Base-by-base conservation (phyloP, 2,888 invertebrate species). In the Ophioninae sp. region DNA sequence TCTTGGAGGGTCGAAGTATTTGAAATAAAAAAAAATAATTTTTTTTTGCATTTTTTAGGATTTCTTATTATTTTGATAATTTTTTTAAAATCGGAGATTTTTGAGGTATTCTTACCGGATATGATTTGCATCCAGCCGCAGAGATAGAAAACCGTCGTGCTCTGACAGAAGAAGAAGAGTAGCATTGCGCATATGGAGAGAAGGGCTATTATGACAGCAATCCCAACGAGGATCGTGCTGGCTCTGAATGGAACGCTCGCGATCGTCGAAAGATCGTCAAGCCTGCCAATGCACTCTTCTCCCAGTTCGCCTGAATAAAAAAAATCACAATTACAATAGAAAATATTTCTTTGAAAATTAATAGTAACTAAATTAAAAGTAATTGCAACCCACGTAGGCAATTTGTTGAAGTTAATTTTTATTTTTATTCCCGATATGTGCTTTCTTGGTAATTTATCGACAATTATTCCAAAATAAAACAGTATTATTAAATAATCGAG, bases 121-220 rank as follows among this genome's bases (percentile, higher is more conserved):
- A 98, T 94, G n/a, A 98, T 94, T 93, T 99, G 99, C 94, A 99
- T 95, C 97, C 98, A 98, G 68, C 97, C 99, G 91, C 98, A 98
- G 84, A 98, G 95, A 91, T 97, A 96, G 93, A 98, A 98, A 73
- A 99, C 98, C 74, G 96, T 96, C 68, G 97, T 97, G 17, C 98
- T 97, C 91, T 97, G 97, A 93, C 98, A 96, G 93, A 98, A 98
- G 94, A 98, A 96, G 94, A 99, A 98, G 89, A 98, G 95, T 86
- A 99, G 94, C 95, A 99, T 96, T 87, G 96, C 96, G 93, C 96
- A 96, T 89, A 99, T 97, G 76, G 98, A 97, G 89, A 98, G 94
- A 88, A 98, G 94, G 85, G 98, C 97, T 89, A 98, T 94, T 75
- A 96, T 94, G 62, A 97, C 98, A 57, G 98, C 97, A 80, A 97